Evolutionary conservation across 1,140 invertebrate genomes (phyloP).

Genomic region (Drosophila baimaii): DNA sequence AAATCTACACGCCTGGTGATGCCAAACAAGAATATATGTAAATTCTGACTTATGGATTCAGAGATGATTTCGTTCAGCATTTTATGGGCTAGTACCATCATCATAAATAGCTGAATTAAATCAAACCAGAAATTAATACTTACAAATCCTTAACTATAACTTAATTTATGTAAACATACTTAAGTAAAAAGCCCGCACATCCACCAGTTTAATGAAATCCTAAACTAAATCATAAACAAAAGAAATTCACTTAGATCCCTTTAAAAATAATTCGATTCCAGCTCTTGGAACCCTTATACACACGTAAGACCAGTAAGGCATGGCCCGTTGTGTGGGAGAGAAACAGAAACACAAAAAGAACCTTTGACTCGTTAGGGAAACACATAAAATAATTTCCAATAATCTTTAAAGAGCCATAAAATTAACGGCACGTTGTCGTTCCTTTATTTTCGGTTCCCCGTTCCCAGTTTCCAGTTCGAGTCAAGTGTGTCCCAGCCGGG

Average conservation of each 20-base stretch:
- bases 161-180: background rate
- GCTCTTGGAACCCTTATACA: background rate
- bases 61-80: too few relatives aligned
- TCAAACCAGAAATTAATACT: too few relatives aligned
- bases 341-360: constrained; percentile 46
- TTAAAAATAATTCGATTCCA: background rate
- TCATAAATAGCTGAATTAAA: too few relatives aligned
- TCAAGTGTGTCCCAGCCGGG: constrained; percentile 62
- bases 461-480: constrained; percentile 18
- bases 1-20: too few relatives aligned
- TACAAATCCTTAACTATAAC: too few relatives aligned
- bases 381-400: constrained; percentile 81
- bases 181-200: background rate
- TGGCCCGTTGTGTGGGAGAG: constrained; percentile 3
- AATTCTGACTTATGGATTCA: too few relatives aligned
- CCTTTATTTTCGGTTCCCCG: constrained; percentile 36
- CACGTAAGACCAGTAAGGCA: constrained; percentile 1
- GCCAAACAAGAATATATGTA: too few relatives aligned
- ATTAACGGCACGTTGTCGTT: constrained; percentile 74
- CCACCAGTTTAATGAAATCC: background rate
- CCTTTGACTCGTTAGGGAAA: constrained; percentile 68
- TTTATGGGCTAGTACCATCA: too few relatives aligned
- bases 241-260: background rate
- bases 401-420: constrained; percentile 80
- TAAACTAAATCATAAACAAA: background rate